Base-by-base conservation (phyloP, 2,797 vertebrate genomes). In the Danio aesculapii region DNA sequence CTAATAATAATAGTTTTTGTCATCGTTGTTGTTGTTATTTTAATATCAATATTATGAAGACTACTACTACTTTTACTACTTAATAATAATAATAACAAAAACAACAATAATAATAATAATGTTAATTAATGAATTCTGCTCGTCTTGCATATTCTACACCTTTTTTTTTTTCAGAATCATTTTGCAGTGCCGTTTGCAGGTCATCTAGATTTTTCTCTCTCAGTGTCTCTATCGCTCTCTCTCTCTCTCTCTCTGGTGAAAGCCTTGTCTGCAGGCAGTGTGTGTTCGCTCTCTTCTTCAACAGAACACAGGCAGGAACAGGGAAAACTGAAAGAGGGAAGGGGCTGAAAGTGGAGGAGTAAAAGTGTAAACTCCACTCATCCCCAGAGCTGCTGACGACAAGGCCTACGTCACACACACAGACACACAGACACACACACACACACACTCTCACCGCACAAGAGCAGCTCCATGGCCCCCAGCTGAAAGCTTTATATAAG, bases 401-500 rank as follows among this genome's bases (percentile, higher is more conserved):
- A 85, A 50, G 75, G 70, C 70, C 72, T 83, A 75, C 77, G 77
- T 83, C 86, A 85, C 69, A 44, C 19, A 11, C 58, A 5, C 12
- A 11, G 49, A n/a, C 64, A 63, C 55, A 76, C 41, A 53, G n/a
- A n/a, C 30, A 30, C 30, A 30, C 30, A 30, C 1, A 30, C 30
- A 30, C 30, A 30, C 30, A 30, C 30, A 1, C 30, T 30, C 30
- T 30, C 50, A 66, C 67, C 6, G 14, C 74, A 67, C 75, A 47
- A 50, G 55, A 7, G 21, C 43, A 50, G 39, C 52, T 53, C 12
- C 58, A 17, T 84, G 57, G 46, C 84, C 79, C 62, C 17, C n/a
- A 81, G 86, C 84, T 55, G 50, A 79, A 78, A 67, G 79, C 52
- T 81, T 83, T 85, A 85, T 77, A 66, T 85, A 85, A 85, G 84